phyloP scores from a whole-genome alignment of 2,797 vertebrate species.

The Argentina silus region DNA sequence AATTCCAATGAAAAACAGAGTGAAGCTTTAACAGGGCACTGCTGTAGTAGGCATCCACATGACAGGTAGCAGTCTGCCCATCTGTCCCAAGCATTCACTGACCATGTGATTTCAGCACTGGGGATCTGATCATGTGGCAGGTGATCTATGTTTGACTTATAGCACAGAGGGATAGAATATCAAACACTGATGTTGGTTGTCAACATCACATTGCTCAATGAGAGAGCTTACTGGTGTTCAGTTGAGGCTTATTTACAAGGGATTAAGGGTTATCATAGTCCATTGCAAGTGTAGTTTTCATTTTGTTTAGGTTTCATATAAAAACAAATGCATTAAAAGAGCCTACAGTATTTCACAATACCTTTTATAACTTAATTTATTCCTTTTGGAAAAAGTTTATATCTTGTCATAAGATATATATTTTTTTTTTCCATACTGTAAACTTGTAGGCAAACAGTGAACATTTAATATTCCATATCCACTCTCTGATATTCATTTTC shows the following conservation, averaged over 20 bases:
- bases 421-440: neutral
- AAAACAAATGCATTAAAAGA: neutral
- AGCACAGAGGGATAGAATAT: conserved; percentile 11
- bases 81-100: conserved; percentile 1
- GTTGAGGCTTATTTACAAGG: neutral
- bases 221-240: neutral
- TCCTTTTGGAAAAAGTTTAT: neutral
- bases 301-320: neutral
- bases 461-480: conserved; percentile 11
- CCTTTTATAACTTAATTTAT: neutral
- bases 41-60: neutral
- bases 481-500: conserved; percentile 6
- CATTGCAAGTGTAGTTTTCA: neutral
- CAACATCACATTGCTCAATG: conserved; percentile 3
- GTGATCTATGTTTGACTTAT: conserved; percentile 29
- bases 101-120: conserved; percentile 2
- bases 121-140: conserved; percentile 5
- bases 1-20: neutral
- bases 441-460: neutral
- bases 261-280: neutral
- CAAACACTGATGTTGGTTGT: conserved; percentile 1
- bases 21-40: neutral
- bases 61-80: conserved; percentile 2
- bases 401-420: neutral
- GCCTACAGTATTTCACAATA: neutral